Percentiles rank a stretch among this genome's conserved stretches.
phyloP scores from a whole-genome alignment of 2,113 vertebrate species.

The Podarcis cretensis region DNA sequence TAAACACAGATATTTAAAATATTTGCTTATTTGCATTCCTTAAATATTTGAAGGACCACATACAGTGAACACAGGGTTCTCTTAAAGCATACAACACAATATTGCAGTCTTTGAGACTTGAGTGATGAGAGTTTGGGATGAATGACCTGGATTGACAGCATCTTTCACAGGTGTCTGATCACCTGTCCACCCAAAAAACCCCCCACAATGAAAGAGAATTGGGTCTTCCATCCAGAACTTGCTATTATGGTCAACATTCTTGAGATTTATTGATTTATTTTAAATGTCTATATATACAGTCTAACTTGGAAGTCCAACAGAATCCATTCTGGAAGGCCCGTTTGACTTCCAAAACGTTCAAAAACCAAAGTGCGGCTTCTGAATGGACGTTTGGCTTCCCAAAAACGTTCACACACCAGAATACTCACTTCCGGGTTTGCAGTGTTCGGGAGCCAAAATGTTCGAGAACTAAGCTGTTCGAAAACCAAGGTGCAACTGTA shows the following conservation, averaged over 20 bases:
- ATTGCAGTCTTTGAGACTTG: not conserved
- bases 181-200: not conserved
- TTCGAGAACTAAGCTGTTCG: too few relatives aligned
- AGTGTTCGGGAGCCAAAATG: too few relatives aligned
- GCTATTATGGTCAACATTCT: not conserved
- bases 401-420: too few relatives aligned
- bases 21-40: slow-evolving; percentile 32
- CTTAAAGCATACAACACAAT: not conserved
- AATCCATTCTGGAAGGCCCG: too few relatives aligned
- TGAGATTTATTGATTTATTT: too few relatives aligned
- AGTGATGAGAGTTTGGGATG: not conserved
- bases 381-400: too few relatives aligned
- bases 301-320: too few relatives aligned
- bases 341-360: not conserved
- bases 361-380: not conserved
- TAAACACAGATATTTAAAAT: slow-evolving; percentile 12
- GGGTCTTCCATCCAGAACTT: not conserved
- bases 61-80: slow-evolving; percentile 9
- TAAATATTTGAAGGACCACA: not conserved
- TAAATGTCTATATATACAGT: too few relatives aligned
- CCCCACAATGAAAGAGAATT: not conserved
- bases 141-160: not conserved
- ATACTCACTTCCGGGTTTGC: too few relatives aligned
- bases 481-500: too few relatives aligned
- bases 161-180: not conserved